A percentile compares a stretch with the other conserved stretches of the same genome.
phyloP scores from a whole-genome alignment of 1,140 invertebrate genomes.

The Dolichoris vasculosae region DNA sequence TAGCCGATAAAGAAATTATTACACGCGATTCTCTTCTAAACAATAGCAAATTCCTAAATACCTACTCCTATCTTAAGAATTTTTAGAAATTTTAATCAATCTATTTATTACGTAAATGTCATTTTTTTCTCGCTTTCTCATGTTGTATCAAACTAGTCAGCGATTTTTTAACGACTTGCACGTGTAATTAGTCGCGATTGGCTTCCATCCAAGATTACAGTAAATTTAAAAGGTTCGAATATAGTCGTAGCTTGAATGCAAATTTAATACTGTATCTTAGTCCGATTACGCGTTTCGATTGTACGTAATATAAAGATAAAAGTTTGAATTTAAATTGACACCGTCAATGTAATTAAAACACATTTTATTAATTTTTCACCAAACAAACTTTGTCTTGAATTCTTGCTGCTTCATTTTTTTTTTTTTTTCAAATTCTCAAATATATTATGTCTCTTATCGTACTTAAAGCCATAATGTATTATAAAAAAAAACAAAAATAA shows the following conservation, averaged over 20 bases:
- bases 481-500: not conserved
- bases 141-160: not conserved
- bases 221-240: not conserved
- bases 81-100: conserved; percentile 22
- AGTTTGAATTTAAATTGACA: too few species aligned
- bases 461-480: not conserved
- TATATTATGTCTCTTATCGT: not conserved
- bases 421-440: not conserved
- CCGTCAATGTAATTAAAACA: too few species aligned
- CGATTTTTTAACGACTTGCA: not conserved
- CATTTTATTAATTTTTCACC: too few species aligned
- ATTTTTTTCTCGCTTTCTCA: conserved; percentile 15
- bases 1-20: conserved; percentile 28
- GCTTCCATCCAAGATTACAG: not conserved
- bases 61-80: not conserved
- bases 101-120: not conserved
- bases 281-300: not conserved
- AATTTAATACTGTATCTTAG: too few species aligned
- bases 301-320: not conserved
- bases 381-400: not conserved
- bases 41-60: not conserved
- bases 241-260: not conserved
- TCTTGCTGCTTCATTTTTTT: not conserved
- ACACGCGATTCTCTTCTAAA: not conserved
- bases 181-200: not conserved